Base-by-base conservation (phyloP, 2,113 vertebrate species). In the Entelurus aequoreus region DNA sequence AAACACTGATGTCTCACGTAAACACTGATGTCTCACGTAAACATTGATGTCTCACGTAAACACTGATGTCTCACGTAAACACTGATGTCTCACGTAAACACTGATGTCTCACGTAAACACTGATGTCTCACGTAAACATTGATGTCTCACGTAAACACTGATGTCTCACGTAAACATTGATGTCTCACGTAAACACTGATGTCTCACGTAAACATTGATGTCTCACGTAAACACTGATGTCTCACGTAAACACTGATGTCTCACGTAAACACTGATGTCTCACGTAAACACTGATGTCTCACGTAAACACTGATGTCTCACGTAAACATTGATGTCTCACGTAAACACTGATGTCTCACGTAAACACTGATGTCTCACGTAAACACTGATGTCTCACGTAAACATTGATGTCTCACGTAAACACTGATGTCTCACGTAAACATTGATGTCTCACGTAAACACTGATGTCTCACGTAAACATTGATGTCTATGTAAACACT, bases 171-270 rank as follows among this genome's bases (percentile, higher is more conserved):
- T 2, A 19, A 19, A 19, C 19, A 19, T 19, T 19, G 19, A 19
- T 19, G 83, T 79, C 81, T 79, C 69, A 44, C 14, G 28, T 3
- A 28, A 28, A 28, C 28, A 46, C 14, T 53, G 51, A 53, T 10
- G 83, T 79, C 81, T 79, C n/a, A 44, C 14, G 28, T 3, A 28
- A 28, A 28, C 28, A n/a, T 8, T n/a, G n/a, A n/a, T n/a, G n/a
- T n/a, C n/a, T n/a, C n/a, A n/a, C n/a, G 19, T 19, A 19, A 19
- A 19, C 19, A 44, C 14, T 53, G 51, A 53, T 9, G 2, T 19
- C 19, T 19, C 2, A 19, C 19, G 19, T 2, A 19, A 19, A 19
- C 19, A 19, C 2, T 19, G 19, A 19, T 19, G 83, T 79, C 81
- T 79, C 69, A 44, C 14, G 28, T 3, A 28, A 28, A 28, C 28